Evolutionary conservation across 2,113 vertebrate genomes (phyloP), one percentile per base, ranked within the genome.

Genomic region (Bombycilla garrulus): DNA sequence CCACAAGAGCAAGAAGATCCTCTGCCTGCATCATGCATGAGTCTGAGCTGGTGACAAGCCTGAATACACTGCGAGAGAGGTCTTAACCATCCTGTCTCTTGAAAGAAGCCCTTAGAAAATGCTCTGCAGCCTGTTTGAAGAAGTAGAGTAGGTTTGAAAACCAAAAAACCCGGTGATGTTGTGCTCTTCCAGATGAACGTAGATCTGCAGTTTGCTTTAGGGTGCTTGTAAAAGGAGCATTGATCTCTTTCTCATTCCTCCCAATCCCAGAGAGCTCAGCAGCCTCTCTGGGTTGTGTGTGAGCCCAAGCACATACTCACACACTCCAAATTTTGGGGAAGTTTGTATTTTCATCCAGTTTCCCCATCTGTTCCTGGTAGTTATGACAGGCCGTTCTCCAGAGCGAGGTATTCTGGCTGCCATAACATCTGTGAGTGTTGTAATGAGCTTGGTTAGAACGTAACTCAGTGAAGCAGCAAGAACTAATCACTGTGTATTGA

Each of bases 361-460:
- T 89, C 42, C 77, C 95, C 96, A 82, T 94, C 95, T 97, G 92
- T 74, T 97, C 79, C 48, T 66, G 80, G 67, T 76, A 18, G 88
- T 86, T 93, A 81, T 95, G 72, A 47, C 42, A 86, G 94, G 74
- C 78, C 61, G 2, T 91, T 94, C 76, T 92, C 85, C 62, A 54
- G 91, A 97, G 96, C 78, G 90, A 93, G 58, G 79, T 70, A 54
- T 84, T 93, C 29, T 26, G 84, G 47, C 94, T 87, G 65, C 90
- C 81, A 9, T 60, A 86, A 73, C 90, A 95, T 94, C 96, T 94
- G 87, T 45, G 86, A 85, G 44, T 56, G 81, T 71, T 93, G 77
- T 72, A 65, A 81, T 84, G 93, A 92, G 80, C 56, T 73, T 81
- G 91, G 82, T 88, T 90, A 82, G 38, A 93, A 65, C 76, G 90